These are phyloP conservation scores for Lichenostomus cassidix DNA, from an alignment of 2,113 vertebrate genomes.

Conservation along the genomic window DNA sequence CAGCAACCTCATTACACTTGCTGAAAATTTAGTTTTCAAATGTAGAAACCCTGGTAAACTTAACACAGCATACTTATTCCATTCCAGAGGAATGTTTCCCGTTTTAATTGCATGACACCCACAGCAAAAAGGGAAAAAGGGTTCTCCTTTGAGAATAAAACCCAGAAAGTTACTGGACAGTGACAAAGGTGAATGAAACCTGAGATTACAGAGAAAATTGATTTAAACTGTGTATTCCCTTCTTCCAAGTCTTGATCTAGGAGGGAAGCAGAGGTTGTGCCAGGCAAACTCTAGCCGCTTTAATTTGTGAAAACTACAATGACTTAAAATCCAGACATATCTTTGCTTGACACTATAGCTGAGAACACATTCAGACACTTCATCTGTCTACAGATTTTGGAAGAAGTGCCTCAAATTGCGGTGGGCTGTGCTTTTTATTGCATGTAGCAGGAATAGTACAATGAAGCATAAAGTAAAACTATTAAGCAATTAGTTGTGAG, in stretches of 20 bases:
- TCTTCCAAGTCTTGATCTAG: background rate
- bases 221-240: background rate
- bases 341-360: background rate
- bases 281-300: background rate
- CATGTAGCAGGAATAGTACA: background rate
- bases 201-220: background rate
- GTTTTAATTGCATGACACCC: background rate
- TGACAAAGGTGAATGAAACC: background rate
- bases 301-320: background rate
- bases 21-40: background rate
- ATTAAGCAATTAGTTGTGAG: background rate
- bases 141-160: background rate
- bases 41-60: background rate
- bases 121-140: background rate
- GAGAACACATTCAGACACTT: rapidly evolving
- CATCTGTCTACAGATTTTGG: rapidly evolving
- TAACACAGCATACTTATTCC: background rate
- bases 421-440: background rate
- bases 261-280: background rate
- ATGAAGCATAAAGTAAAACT: background rate
- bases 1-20: background rate
- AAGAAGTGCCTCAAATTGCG: background rate
- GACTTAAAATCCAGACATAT: background rate
- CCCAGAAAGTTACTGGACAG: background rate
- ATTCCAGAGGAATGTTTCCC: background rate